These are phyloP conservation scores for Antechinus flavipes DNA, from an alignment of 2,113 vertebrate species.

Conservation along the genomic window DNA sequence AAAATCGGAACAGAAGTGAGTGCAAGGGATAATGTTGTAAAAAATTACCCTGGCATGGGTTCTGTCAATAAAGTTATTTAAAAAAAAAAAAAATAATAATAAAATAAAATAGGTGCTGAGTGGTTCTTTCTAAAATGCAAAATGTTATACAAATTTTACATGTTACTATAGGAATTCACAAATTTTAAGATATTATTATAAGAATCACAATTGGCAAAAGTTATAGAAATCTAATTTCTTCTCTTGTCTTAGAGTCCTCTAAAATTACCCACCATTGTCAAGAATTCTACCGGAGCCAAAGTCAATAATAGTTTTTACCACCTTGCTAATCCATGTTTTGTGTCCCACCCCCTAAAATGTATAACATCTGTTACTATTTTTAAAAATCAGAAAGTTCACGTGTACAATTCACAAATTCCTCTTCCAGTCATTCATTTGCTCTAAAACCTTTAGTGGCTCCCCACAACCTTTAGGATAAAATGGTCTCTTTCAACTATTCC, in stretches of 20 bases:
- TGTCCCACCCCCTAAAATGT: neutral
- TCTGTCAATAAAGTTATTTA: no score
- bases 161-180: neutral
- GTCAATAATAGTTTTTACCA: neutral
- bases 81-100: no score
- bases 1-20: no score
- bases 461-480: neutral
- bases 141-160: neutral
- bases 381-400: neutral
- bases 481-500: neutral
- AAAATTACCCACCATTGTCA: neutral
- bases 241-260: neutral
- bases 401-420: neutral
- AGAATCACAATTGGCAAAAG: neutral
- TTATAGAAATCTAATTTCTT: slow-evolving; percentile 40
- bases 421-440: neutral
- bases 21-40: no score
- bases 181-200: neutral
- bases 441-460: neutral
- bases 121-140: neutral
- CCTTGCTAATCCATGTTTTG: neutral
- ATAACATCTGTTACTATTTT: neutral
- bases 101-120: slow-evolving; percentile 39
- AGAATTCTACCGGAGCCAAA: neutral
- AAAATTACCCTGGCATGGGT: no score